These are phyloP conservation scores for Eueides isabella DNA, from an alignment of 1,140 invertebrate species.

Conservation along the genomic window DNA sequence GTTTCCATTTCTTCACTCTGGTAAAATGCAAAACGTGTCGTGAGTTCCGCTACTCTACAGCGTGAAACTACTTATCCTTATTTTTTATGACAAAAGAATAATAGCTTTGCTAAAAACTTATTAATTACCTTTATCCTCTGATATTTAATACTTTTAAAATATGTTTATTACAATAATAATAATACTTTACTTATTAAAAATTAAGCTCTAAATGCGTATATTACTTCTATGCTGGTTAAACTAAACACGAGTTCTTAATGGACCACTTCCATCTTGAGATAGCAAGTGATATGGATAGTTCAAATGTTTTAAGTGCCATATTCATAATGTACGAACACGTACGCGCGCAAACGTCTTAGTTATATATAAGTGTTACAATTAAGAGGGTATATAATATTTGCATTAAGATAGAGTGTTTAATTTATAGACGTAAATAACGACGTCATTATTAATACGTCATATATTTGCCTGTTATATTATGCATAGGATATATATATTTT, in stretches of 20 bases:
- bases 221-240: not conserved
- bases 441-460: not conserved
- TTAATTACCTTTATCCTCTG: too few species aligned
- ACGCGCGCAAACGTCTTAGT: conserved; percentile 18
- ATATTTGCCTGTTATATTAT: too few species aligned
- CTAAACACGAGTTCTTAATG: not conserved
- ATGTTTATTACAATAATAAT: not conserved
- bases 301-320: conserved; percentile 33
- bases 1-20: too few species aligned
- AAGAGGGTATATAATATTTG: conserved; percentile 1
- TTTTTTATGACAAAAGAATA: too few species aligned
- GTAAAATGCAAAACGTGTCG: too few species aligned
- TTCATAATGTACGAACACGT: conserved; percentile 20
- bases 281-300: conserved; percentile 9
- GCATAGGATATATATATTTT: too few species aligned
- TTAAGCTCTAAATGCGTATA: not conserved
- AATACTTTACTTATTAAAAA: not conserved
- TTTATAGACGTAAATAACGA: not conserved
- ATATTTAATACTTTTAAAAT: too few species aligned
- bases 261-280: not conserved
- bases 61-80: too few species aligned
- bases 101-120: too few species aligned
- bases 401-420: not conserved
- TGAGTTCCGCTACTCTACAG: too few species aligned
- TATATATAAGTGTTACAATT: conserved; percentile 30